phyloP scores from a whole-genome alignment of 2,113 vertebrate genomes.

The Potamarius usumacintae region DNA sequence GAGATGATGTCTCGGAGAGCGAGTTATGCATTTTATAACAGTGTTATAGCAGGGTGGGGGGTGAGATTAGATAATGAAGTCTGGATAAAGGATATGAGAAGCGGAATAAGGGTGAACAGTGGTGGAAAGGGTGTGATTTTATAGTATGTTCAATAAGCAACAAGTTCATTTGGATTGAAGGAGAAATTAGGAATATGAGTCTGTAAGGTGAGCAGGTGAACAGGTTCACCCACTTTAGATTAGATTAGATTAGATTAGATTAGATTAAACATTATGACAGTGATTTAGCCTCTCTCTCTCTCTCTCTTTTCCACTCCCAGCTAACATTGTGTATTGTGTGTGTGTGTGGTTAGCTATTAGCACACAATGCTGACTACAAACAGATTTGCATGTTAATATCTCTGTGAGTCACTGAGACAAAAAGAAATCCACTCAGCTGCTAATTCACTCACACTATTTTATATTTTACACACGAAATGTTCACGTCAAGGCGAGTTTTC shows the following conservation, averaged over 20 bases:
- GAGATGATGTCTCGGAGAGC: not conserved
- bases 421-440: not conserved
- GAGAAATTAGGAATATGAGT: not conserved
- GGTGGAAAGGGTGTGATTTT: not conserved
- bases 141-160: not conserved
- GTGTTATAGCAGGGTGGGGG: not conserved
- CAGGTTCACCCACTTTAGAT: not conserved
- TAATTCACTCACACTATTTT: not conserved
- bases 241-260: not conserved
- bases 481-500: not conserved
- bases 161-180: not conserved
- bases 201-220: not conserved
- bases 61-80: too few species aligned
- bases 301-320: not conserved
- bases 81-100: too few species aligned
- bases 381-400: constrained; percentile 43
- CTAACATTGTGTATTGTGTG: too few species aligned
- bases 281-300: not conserved
- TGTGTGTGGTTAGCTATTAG: not conserved
- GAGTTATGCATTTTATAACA: too few species aligned
- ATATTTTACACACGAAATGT: not conserved
- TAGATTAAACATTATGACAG: not conserved
- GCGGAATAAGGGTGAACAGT: too few species aligned
- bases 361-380: not conserved
- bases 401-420: constrained; percentile 22